Conservation (phyloP, 2,113 vertebrate species). For the Corapipo altera region DNA sequence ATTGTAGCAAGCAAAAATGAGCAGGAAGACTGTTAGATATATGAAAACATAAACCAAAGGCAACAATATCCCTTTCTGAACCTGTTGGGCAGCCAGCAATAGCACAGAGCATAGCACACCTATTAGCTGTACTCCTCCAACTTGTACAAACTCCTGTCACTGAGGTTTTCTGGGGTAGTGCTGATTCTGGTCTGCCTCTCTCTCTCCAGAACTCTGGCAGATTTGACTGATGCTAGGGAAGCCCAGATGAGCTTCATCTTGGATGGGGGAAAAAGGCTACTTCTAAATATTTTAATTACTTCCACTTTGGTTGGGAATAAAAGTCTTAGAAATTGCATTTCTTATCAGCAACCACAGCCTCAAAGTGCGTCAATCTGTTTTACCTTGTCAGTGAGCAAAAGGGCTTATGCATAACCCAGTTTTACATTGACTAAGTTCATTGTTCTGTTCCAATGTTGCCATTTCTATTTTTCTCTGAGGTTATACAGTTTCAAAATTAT, state of each 20-base stretch:
- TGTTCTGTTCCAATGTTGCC: constrained; percentile 4
- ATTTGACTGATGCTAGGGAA: not conserved
- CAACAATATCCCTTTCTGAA: not conserved
- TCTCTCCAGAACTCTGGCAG: not conserved
- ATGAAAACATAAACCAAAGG: not conserved
- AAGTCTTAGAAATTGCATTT: constrained; percentile 19
- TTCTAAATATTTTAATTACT: constrained; percentile 50
- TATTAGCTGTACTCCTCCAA: not conserved
- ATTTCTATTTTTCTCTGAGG: not conserved
- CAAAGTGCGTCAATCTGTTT: constrained; percentile 5
- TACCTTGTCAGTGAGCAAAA: not conserved
- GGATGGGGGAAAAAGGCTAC: not conserved
- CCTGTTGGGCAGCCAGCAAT: not conserved
- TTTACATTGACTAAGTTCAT: not conserved
- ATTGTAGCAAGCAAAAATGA: not conserved
- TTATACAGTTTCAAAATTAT: constrained; percentile 25
- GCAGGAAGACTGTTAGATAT: not conserved
- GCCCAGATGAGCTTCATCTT: not conserved
- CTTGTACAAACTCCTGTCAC: not conserved
- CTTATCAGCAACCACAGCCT: constrained; percentile 31
- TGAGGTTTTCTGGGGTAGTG: not conserved
- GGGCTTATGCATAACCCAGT: not conserved
- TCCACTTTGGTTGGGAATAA: not conserved
- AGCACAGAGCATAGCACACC: not conserved
- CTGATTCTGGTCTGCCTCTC: not conserved